Percentiles rank a stretch among this genome's conserved stretches.
Conservation (phyloP, 2,113 vertebrate genomes). For the Cromileptes altivelis region DNA sequence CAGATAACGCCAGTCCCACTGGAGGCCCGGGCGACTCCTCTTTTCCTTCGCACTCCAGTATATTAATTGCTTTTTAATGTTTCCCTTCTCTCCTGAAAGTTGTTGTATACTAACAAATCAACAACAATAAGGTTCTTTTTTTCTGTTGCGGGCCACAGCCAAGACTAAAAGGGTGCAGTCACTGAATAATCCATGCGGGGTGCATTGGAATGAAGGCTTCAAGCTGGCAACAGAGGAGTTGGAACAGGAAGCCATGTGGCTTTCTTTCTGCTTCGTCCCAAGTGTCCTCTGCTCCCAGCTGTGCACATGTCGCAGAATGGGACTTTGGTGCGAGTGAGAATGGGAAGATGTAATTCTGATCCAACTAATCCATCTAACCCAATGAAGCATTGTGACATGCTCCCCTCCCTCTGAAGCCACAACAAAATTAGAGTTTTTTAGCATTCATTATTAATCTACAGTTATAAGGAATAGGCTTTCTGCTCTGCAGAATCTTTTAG, state of each 20-base stretch:
- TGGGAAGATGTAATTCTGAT: slow-evolving; percentile 65
- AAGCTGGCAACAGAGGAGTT: slow-evolving; percentile 74
- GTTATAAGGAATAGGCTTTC: slow-evolving; percentile 33
- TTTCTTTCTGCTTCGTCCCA: slow-evolving; percentile 72
- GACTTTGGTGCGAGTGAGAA: slow-evolving; percentile 60
- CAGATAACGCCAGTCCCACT: slow-evolving; percentile 68
- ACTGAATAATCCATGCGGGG: slow-evolving; percentile 82
- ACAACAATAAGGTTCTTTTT: slow-evolving; percentile 77
- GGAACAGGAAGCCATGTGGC: slow-evolving; percentile 77
- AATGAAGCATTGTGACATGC: slow-evolving; percentile 75
- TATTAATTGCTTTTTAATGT: slow-evolving; percentile 90
- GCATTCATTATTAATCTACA: slow-evolving; percentile 80
- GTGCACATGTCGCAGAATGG: slow-evolving; percentile 66
- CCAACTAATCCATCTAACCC: slow-evolving; percentile 61
- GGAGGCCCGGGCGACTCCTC: slow-evolving; percentile 58
- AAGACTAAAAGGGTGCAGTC: slow-evolving; percentile 77
- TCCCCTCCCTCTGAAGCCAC: slow-evolving; percentile 48
- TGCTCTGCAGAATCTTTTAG: slow-evolving; percentile 49
- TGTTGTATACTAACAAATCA: slow-evolving; percentile 80
- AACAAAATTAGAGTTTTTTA: slow-evolving; percentile 74
- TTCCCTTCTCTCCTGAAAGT: slow-evolving; percentile 76
- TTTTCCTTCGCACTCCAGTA: slow-evolving; percentile 65
- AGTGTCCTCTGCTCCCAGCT: slow-evolving; percentile 75
- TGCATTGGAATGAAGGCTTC: slow-evolving; percentile 67
- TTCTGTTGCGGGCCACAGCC: slow-evolving; percentile 63